Evolutionary conservation across 2,113 vertebrate genomes (phyloP).

Genomic region (Chionis minor): DNA sequence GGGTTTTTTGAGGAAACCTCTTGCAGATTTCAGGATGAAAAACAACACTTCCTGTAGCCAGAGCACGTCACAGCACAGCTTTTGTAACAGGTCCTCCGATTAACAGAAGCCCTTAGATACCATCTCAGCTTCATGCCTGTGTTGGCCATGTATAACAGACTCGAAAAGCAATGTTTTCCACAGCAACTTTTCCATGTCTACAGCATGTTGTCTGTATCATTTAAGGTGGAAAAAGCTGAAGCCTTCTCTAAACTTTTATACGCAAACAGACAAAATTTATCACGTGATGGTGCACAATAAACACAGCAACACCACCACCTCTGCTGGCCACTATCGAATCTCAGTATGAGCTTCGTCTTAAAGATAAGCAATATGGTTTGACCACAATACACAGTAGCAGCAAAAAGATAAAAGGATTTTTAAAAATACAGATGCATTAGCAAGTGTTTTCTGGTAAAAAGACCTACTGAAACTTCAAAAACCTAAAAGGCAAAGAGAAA

Average conservation of each 20-base stretch:
- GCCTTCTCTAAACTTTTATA: not conserved
- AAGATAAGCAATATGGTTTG: not conserved
- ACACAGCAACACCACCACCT: not conserved
- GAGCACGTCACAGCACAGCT: not conserved
- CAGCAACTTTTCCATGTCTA: not conserved
- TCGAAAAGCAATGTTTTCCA: not conserved
- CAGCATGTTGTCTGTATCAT: not conserved
- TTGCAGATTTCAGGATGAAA: not conserved
- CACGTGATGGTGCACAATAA: not conserved
- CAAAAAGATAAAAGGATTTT: not conserved
- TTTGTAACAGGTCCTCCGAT: not conserved
- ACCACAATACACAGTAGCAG: not conserved
- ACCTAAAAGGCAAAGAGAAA: not conserved
- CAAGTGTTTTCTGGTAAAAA: not conserved
- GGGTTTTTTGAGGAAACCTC: not conserved
- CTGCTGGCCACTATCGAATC: not conserved
- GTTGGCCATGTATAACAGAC: accelerated
- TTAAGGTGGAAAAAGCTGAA: not conserved
- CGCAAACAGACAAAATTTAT: not conserved
- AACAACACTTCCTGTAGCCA: not conserved
- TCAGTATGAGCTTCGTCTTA: not conserved
- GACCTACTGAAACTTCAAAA: not conserved
- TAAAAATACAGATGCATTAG: not conserved
- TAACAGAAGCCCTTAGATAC: not conserved
- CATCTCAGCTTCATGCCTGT: not conserved